These are phyloP conservation scores for Andrena marginata DNA, from an alignment of 2,888 invertebrate species.

Conservation along the genomic window DNA sequence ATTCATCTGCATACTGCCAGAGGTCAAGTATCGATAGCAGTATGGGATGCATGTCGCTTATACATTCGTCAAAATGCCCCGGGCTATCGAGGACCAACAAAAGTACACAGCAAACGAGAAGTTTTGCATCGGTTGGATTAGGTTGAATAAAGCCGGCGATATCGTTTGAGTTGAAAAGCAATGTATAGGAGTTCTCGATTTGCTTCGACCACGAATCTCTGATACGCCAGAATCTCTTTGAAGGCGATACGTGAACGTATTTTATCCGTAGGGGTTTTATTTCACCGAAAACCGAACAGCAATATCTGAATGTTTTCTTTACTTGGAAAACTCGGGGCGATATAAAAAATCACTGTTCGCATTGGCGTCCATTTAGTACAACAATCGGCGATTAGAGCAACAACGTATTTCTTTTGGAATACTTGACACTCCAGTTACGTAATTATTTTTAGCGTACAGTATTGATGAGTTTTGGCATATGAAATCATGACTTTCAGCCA, in stretches of 20 bases:
- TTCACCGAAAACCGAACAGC: background rate
- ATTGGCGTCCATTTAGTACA: too few relatives aligned
- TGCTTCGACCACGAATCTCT: constrained; percentile 46
- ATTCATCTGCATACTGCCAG: constrained; percentile 18
- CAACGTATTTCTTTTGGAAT: too few relatives aligned
- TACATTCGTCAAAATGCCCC: constrained; percentile 43
- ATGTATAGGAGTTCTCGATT: constrained; percentile 41
- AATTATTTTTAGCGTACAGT: too few relatives aligned
- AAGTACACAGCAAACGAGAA: constrained; percentile 48
- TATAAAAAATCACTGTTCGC: too few relatives aligned
- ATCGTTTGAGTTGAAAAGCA: constrained; percentile 55
- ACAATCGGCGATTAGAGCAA: too few relatives aligned
- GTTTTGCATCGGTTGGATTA: constrained; percentile 45
- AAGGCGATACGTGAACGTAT: constrained; percentile 26
- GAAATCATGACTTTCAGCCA: too few relatives aligned
- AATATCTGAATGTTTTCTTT: background rate
- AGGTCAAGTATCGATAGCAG: constrained; percentile 40
- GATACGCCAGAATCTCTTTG: constrained; percentile 46
- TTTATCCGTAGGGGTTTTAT: background rate
- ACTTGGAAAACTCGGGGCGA: too few relatives aligned
- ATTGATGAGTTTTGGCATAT: too few relatives aligned
- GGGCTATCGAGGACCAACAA: constrained; percentile 55
- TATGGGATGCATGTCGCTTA: constrained; percentile 30
- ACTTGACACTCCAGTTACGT: too few relatives aligned
- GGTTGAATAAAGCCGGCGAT: constrained; percentile 43